Conservation (phyloP, 1,140 invertebrate genomes). For the Andricus grossulariae region DNA sequence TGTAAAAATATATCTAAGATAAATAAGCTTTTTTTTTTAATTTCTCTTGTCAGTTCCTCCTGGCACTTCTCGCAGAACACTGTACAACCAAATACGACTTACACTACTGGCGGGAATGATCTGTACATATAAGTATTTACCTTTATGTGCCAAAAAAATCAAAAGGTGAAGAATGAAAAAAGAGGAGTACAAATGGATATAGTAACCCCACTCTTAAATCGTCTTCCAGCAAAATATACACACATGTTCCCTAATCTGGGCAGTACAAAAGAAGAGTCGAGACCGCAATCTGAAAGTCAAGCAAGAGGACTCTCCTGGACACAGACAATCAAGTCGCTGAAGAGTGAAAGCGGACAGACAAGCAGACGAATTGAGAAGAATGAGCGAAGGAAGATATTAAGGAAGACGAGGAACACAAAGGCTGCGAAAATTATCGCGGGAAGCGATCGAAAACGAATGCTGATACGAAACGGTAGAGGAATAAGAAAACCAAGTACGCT, state of each 20-base stretch:
- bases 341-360: constrained; percentile 2
- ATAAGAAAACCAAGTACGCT: constrained; percentile 43
- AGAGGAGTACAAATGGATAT: not conserved
- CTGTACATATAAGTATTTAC: too few species aligned
- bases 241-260: not conserved
- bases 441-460: constrained; percentile 12
- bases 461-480: not conserved
- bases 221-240: not conserved
- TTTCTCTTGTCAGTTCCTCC: too few species aligned
- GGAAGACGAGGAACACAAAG: not conserved
- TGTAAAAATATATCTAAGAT: too few species aligned
- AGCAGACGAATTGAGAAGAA: constrained; percentile 19
- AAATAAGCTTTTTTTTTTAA: too few species aligned
- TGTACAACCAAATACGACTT: too few species aligned
- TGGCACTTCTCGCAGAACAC: too few species aligned
- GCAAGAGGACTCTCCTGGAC: not conserved
- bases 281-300: constrained; percentile 10
- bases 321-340: not conserved
- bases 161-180: not conserved
- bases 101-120: too few species aligned
- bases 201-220: not conserved
- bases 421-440: constrained; percentile 8
- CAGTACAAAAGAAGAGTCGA: not conserved
- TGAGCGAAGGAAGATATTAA: constrained; percentile 20
- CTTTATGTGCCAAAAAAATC: too few species aligned